Conservation (phyloP, 2,113 vertebrate genomes). For the Dipodomys merriami region DNA sequence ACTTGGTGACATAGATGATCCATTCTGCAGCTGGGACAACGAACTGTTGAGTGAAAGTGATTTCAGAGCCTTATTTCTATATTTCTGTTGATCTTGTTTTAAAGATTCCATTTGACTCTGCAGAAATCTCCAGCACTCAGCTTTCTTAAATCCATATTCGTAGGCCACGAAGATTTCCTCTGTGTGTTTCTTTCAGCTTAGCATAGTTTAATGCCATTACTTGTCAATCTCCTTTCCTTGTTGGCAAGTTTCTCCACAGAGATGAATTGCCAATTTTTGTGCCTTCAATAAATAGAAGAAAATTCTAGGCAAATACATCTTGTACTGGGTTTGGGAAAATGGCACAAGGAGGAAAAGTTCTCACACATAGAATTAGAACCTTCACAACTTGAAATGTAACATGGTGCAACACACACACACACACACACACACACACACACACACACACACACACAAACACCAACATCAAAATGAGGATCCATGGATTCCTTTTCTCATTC, state of each 20-base stretch:
- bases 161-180: neutral
- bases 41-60: neutral
- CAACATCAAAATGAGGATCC: neutral
- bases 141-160: neutral
- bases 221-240: neutral
- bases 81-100: neutral
- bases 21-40: neutral
- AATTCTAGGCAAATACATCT: neutral
- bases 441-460: too few relatives aligned
- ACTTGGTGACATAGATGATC: neutral
- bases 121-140: neutral
- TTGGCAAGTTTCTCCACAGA: neutral
- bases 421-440: too few relatives aligned
- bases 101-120: neutral
- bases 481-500: neutral
- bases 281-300: neutral
- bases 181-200: too few relatives aligned
- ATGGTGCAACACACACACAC: too few relatives aligned
- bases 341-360: too few relatives aligned
- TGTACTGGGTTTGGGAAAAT: neutral
- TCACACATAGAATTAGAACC: neutral
- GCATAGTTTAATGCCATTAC: neutral
- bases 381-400: neutral
- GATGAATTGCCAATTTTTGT: neutral
- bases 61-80: neutral